Conservation (phyloP, 2,888 invertebrate genomes). For the Gari tellinella region DNA sequence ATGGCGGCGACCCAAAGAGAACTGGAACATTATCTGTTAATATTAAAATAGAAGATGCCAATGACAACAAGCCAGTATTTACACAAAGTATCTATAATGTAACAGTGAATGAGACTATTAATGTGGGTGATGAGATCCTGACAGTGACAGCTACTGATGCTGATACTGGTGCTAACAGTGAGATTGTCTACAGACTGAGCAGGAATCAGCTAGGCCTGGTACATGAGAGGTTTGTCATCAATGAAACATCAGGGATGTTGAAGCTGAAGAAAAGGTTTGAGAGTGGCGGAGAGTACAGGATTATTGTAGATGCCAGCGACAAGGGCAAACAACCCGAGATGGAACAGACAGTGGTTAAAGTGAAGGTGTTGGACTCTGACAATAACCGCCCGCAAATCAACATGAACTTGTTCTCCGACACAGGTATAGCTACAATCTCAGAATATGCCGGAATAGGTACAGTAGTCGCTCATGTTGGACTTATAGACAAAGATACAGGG, state of each 20-base stretch:
- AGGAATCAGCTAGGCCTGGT: constrained; percentile 66
- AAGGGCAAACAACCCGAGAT: constrained; percentile 72
- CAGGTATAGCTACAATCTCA: constrained; percentile 66
- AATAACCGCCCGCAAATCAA: constrained; percentile 93
- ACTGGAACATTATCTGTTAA: constrained; percentile 63
- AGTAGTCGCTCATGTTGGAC: constrained; percentile 73
- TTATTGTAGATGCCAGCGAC: constrained; percentile 77
- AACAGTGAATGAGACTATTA: constrained; percentile 63
- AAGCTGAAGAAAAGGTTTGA: constrained; percentile 64
- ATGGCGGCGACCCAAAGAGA: constrained; percentile 63
- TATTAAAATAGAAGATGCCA: constrained; percentile 66
- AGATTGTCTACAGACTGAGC: constrained; percentile 84
- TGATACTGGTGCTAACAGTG: constrained; percentile 92
- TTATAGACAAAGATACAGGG: constrained; percentile 74
- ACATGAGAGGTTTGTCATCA: constrained; percentile 67
- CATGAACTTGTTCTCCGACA: constrained; percentile 70
- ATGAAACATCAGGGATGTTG: constrained; percentile 71
- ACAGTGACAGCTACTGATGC: constrained; percentile 92
- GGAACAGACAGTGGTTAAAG: constrained; percentile 69
- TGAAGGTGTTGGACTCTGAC: constrained; percentile 92
- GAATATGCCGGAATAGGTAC: constrained; percentile 74
- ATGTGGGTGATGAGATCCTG: constrained; percentile 57
- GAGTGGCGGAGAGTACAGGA: constrained; percentile 62
- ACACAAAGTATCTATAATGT: constrained; percentile 56
- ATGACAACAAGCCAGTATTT: constrained; percentile 71